These are phyloP conservation scores for Pseudomyrmex gracilis DNA, from an alignment of 1,140 invertebrate species.

Conservation along the genomic window DNA sequence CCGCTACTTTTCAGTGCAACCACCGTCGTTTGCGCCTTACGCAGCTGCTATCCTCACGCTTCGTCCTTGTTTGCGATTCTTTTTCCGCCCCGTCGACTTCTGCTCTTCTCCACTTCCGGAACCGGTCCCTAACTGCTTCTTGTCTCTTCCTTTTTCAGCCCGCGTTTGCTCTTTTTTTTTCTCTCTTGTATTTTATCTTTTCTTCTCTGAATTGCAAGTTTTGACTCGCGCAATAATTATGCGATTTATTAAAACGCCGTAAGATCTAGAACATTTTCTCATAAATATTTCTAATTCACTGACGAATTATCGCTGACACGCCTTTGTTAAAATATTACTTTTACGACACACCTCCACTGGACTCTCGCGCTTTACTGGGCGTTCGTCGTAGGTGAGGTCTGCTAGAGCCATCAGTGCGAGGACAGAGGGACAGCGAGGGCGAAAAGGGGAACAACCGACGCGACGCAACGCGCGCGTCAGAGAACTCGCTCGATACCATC, in stretches of 20 bases:
- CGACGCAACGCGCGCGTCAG: constrained; percentile 76
- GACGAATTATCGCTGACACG: constrained; percentile 3
- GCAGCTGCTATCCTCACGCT: constrained; percentile 54
- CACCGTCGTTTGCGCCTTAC: constrained; percentile 77
- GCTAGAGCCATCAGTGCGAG: neutral
- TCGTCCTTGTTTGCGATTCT: constrained; percentile 46
- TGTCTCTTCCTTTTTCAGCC: neutral
- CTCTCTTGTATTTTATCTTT: constrained; percentile 3
- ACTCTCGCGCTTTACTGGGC: constrained; percentile 78
- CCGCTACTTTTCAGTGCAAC: constrained; percentile 81
- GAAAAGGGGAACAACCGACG: constrained; percentile 16
- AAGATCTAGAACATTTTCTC: neutral
- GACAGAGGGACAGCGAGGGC: constrained; percentile 31
- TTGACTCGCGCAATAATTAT: neutral
- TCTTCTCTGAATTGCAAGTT: too few species aligned
- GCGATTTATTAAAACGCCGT: too few species aligned
- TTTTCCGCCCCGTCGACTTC: constrained; percentile 30
- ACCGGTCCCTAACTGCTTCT: constrained; percentile 3
- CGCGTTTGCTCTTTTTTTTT: constrained; percentile 23
- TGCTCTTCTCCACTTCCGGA: constrained; percentile 43
- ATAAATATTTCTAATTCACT: neutral
- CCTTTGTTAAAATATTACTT: neutral
- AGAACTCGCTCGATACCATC: constrained; percentile 79
- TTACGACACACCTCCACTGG: constrained; percentile 60
- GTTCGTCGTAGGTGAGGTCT: constrained; percentile 54